Base-by-base conservation (phyloP, 2,888 invertebrate genomes). In the Cartodere bifasciata region DNA sequence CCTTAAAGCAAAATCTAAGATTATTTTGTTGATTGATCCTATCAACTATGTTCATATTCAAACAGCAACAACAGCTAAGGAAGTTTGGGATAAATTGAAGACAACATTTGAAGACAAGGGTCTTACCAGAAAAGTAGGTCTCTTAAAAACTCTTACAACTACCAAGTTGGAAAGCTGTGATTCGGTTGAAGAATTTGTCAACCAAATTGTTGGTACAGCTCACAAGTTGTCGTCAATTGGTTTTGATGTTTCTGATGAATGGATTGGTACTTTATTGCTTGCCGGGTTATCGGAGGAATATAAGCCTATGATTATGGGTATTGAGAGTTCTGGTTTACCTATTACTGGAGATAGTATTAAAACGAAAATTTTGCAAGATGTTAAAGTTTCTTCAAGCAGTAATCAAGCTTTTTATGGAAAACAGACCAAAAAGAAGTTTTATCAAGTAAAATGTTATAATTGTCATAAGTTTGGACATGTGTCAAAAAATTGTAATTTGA, bases 281-380 rank as follows among this genome's bases (percentile, higher is more conserved):
- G 44, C 47, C 10, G 47, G 42, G 23, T 35, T 43, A 21, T 41
- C 40, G 25, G 45, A 47, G 16, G 38, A 37, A 28, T 45, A 22
- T 31, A 23, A 14, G 10, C 40, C 43, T 7, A 44, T 43, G 46
- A 44, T 45, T 14, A 44, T 45, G 39, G 47, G 39, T 9, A 44
- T 47, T 9, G 43, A 49, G 34, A 41, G 45, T 36, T 39, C 44
- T 6, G 44, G 47, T 9, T 40, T 44, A 5, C 9, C 10, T 5
- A 43, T 46, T 6, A 46, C 42, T 4, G 35, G 44, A n/a, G 47
- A 50, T 41, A 6, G 32, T 4, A 49, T 49, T 6, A 49, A 49
- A 29, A 39, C 44, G 5, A 49, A 49, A 35, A 32, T 49, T n/a
- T 16, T 40, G 6, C n/a, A n/a, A n/a, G n/a, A n/a, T n/a, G n/a